Percentiles rank a stretch among this genome's conserved stretches.
Evolutionary conservation across 2,888 invertebrate species (phyloP).

Genomic region (Cremastobaeus sp.): DNA sequence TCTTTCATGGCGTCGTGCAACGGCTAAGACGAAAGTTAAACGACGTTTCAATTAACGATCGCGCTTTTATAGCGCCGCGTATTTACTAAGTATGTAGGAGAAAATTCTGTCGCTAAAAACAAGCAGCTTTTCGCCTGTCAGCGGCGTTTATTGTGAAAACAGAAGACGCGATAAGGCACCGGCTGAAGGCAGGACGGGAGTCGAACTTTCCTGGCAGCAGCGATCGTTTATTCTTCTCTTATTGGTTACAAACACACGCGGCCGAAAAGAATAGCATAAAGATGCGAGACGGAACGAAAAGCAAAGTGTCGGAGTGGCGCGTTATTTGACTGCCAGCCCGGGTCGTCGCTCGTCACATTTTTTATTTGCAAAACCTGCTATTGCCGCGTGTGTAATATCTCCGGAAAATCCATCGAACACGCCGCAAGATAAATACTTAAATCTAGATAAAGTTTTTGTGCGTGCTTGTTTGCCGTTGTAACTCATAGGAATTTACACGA

Average conservation of each 20-base stretch:
- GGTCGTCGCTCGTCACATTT: slow-evolving; percentile 21
- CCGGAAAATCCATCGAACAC: too few species aligned
- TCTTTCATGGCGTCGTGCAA: slow-evolving; percentile 39
- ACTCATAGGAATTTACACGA: slow-evolving; percentile 24
- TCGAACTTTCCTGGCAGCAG: slow-evolving; percentile 52
- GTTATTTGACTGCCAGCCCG: slow-evolving; percentile 15
- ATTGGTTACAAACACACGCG: slow-evolving; percentile 57
- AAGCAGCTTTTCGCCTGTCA: slow-evolving; percentile 54
- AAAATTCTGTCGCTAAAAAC: slow-evolving; percentile 46
- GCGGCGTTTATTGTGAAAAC: slow-evolving; percentile 49
- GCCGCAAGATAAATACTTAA: slow-evolving; percentile 30
- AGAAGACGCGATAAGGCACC: slow-evolving; percentile 1
- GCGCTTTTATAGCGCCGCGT: slow-evolving; percentile 38
- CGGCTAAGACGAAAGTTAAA: slow-evolving; percentile 39
- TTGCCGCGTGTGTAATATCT: too few species aligned
- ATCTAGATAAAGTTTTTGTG: slow-evolving; percentile 28
- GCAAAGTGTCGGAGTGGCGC: neutral
- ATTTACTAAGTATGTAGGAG: slow-evolving; percentile 50
- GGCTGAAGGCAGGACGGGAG: neutral
- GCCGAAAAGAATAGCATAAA: slow-evolving; percentile 7
- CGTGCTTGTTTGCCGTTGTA: neutral
- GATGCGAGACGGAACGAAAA: neutral
- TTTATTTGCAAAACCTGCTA: slow-evolving; percentile 21
- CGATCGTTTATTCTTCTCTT: slow-evolving; percentile 56
- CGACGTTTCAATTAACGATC: slow-evolving; percentile 56